Conservation (phyloP, 1,140 invertebrate genomes). For the Limonius californicus region DNA sequence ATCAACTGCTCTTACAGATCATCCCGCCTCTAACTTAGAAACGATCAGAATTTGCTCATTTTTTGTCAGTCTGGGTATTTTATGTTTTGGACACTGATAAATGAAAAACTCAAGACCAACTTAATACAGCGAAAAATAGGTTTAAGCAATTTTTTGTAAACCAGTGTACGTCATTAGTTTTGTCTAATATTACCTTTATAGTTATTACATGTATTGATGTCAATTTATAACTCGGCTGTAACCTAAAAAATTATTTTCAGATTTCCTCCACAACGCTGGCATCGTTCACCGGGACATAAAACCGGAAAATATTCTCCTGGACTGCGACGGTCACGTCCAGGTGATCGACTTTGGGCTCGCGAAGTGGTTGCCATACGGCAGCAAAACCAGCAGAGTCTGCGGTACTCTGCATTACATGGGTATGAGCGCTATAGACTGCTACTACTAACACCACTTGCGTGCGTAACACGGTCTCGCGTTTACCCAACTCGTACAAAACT, state of each 20-base stretch:
- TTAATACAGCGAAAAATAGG: too few relatives aligned
- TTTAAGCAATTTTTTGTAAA: background rate
- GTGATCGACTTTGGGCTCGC: conserved; percentile 91
- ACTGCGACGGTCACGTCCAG: conserved; percentile 71
- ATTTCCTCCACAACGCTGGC: conserved; percentile 88
- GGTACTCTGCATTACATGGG: conserved; percentile 91
- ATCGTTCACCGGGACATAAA: conserved; percentile 89
- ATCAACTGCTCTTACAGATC: too few relatives aligned
- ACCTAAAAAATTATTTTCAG: too few relatives aligned
- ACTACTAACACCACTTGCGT: background rate
- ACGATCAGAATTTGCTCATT: too few relatives aligned
- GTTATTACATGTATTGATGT: too few relatives aligned
- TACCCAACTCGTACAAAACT: background rate
- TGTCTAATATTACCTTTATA: background rate
- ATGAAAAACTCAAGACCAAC: too few relatives aligned
- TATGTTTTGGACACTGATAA: too few relatives aligned
- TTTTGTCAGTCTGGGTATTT: too few relatives aligned
- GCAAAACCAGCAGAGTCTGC: conserved; percentile 80
- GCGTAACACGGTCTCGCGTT: background rate
- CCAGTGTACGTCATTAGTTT: background rate
- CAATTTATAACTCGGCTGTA: too few relatives aligned
- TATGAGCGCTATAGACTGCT: conserved; percentile 46
- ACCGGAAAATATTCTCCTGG: conserved; percentile 86
- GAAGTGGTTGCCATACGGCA: conserved; percentile 78
- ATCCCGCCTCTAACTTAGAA: too few relatives aligned